Percentiles rank a stretch among this genome's conserved stretches.
Evolutionary conservation across 2,888 invertebrate genomes (phyloP).

Genomic region (Eristalis tenax): DNA sequence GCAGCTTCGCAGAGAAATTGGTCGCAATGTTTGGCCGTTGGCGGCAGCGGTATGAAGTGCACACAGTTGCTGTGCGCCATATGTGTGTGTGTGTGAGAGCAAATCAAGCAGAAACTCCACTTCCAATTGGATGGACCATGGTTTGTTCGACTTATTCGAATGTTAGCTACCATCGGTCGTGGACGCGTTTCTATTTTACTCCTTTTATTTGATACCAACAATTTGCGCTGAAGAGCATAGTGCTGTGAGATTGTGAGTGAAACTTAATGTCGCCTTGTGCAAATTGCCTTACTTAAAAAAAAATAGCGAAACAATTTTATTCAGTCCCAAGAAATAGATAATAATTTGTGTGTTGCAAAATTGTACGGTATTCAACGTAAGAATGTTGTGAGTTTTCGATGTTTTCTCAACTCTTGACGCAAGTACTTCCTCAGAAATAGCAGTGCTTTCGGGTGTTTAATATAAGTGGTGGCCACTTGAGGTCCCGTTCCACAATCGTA

Average conservation of each 20-base stretch:
- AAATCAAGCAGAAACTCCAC: constrained; percentile 71
- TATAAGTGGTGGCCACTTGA: background rate
- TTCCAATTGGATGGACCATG: constrained; percentile 72
- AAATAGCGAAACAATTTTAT: background rate
- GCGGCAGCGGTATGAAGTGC: constrained; percentile 44
- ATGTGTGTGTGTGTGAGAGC: constrained; percentile 41
- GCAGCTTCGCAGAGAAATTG: constrained; percentile 51
- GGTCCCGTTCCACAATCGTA: background rate
- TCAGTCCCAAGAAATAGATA: background rate
- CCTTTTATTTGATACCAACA: constrained; percentile 29
- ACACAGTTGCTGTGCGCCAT: background rate
- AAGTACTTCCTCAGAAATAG: background rate
- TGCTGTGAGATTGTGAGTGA: constrained; percentile 44
- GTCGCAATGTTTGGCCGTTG: constrained; percentile 18
- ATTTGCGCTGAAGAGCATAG: constrained; percentile 9
- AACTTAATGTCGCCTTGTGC: constrained; percentile 49
- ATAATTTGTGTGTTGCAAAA: background rate
- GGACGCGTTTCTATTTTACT: constrained; percentile 74
- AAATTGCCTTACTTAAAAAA: constrained; percentile 55
- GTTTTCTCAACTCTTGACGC: background rate
- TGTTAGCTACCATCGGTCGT: constrained; percentile 74
- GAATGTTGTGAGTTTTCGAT: background rate
- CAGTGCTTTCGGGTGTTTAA: background rate
- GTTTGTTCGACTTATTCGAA: constrained; percentile 74
- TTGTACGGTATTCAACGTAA: background rate